Base-by-base conservation (phyloP, 2,797 vertebrate genomes). In the Podarcis siculus region DNA sequence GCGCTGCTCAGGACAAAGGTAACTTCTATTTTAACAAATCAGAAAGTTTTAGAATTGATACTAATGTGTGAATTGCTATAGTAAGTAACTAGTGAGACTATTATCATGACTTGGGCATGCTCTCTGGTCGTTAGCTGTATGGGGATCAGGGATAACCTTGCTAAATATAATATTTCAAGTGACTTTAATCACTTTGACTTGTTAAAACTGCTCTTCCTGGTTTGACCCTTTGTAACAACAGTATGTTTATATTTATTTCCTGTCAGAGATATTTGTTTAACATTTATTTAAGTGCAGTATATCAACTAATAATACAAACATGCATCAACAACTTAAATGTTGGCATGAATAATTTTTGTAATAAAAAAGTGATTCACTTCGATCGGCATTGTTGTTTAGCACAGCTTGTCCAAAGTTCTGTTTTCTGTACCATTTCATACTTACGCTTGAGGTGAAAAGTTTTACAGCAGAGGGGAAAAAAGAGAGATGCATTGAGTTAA, bases 1-100 rank as follows among this genome's bases (percentile, higher is more conserved):
- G 30, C 97, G 97, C 78, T 98, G 97, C 89, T 98, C 98, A 3
- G 97, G 98, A 71, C 98, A 98, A 95, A 99, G 98, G 98, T 98
- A 96, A 94, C 86, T 21, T 84, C 0, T 75, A 32, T 85, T 81
- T 66, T n/a, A 21, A 76, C 19, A 80, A 10, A 35, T 73, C 10
- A 64, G 30, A 19, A 80, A 72, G 32, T 55, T 10, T 30, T 37
- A 82, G 45, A 35, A 37, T 30, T 82, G 0, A 49, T 37, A 13
- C 3, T 55, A 77, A 69, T n/a, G 5, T 69, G 30, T 69, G 25
- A 58, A 77, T 87, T 76, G 42, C 6, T 77, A 3, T 88, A 32
- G 1, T 0, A 81, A 32, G 1, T 0, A 79, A 72, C 69, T 87
- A 27, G 6, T 64, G 4, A 42, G 3, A 0, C 2, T 67, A 39